Evolutionary conservation across 2,888 invertebrate species (phyloP).

Genomic region (Philereme vetulata): DNA sequence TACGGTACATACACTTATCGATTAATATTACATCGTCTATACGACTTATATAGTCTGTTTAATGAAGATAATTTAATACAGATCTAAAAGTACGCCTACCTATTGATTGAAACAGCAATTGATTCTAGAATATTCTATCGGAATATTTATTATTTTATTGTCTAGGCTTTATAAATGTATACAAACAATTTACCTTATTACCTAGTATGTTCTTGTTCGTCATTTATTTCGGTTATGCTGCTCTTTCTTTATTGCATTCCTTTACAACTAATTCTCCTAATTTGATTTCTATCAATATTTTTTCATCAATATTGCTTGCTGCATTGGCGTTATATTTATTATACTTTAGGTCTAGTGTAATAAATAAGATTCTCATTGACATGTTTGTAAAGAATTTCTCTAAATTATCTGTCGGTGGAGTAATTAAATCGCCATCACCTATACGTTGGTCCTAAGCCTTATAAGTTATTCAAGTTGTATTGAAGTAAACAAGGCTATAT

Average conservation of each 20-base stretch:
- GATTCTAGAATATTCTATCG: conserved; percentile 7
- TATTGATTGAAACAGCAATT: neutral
- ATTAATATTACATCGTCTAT: too few species aligned
- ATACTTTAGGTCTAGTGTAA: too few species aligned
- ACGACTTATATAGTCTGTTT: neutral
- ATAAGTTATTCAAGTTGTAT: conserved; percentile 26
- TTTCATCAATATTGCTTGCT: too few species aligned
- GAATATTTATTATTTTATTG: conserved; percentile 1
- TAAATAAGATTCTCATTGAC: too few species aligned
- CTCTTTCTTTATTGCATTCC: too few species aligned
- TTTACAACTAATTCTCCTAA: too few species aligned
- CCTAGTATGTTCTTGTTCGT: too few species aligned
- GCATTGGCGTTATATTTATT: too few species aligned
- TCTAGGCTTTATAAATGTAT: neutral
- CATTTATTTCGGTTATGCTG: too few species aligned
- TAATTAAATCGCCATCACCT: neutral
- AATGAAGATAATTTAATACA: conserved; percentile 5
- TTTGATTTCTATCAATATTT: too few species aligned
- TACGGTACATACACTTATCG: conserved; percentile 3
- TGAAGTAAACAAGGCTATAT: conserved; percentile 34
- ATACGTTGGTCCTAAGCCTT: conserved; percentile 11
- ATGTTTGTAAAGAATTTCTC: neutral
- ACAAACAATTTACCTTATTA: too few species aligned
- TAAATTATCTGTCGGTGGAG: neutral
- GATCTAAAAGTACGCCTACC: conserved; percentile 12